Evolutionary conservation across 2,797 vertebrate species (phyloP), one percentile per base, ranked within the genome.

Genomic region (Euthynnus affinis): DNA sequence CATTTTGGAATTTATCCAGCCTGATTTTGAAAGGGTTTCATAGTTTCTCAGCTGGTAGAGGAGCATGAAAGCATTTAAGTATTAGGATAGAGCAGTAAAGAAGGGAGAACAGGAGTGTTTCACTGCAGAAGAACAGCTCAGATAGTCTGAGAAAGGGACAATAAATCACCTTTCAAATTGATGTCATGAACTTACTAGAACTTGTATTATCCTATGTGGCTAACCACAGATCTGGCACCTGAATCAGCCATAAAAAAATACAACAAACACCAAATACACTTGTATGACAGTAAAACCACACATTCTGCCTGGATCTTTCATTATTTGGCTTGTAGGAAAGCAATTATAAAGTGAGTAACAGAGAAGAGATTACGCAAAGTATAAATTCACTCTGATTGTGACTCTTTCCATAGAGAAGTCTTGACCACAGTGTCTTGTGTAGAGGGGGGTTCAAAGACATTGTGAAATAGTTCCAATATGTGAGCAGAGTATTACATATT

Each of bases 401-500:
- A 56, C 44, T 62, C 32, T 53, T 70, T 67, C 59, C 71, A 51
- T 23, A 46, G n/a, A 83, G n/a, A 66, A 34, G 42, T 59, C 55
- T 66, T 75, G 67, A 74, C 71, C 77, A 63, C 61, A 62, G 66
- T 55, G 76, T 73, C 37, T 74, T 77, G 59, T 56, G 73, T n/a
- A 29, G 14, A 18, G 40, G 10, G 17, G 6, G 61, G 32, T 76
- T 84, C 76, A 71, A 81, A 81, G 72, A 60, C 32, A n/a, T 85
- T 89, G 81, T 83, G 85, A 90, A 87, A 91, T 85, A 71, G 82
- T 42, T 89, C 82, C 77, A 87, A 75, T 88, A 85, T 92, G 88
- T 80, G 82, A 81, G 57, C 18, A n/a, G 42, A 34, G 58, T 42
- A 52, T 85, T 74, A 80, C 65, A 84, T 74, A 89, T 90, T 81